Conservation (phyloP, 2,797 vertebrate genomes). For the Enteromius mattozi region DNA sequence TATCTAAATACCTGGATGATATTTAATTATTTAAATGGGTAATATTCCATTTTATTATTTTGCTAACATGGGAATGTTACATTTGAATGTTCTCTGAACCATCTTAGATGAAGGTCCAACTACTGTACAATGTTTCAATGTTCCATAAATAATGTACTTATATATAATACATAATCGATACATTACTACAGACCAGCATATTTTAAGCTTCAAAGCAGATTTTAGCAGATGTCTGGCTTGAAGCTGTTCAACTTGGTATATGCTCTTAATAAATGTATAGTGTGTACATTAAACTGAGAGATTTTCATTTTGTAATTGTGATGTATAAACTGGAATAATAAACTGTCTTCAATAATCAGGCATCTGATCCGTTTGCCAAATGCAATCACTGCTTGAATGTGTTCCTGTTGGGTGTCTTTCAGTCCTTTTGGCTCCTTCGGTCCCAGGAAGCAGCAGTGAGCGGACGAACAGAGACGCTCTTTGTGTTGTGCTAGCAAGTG, state of each 20-base stretch:
- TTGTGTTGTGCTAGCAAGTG: conserved; percentile 10
- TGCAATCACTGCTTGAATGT: background rate
- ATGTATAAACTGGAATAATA: background rate
- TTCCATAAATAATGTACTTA: background rate
- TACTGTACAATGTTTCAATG: background rate
- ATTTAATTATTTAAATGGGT: no score
- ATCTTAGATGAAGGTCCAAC: background rate
- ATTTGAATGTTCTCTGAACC: background rate
- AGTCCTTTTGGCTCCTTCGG: background rate
- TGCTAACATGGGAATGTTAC: background rate
- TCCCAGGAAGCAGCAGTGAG: background rate
- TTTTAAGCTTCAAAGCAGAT: background rate
- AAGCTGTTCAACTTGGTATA: background rate
- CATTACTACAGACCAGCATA: background rate
- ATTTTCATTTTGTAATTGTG: background rate
- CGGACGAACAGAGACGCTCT: background rate
- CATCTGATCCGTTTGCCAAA: background rate
- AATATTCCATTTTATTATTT: background rate
- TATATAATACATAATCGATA: background rate
- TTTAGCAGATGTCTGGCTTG: background rate
- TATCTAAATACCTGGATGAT: background rate
- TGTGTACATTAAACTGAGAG: background rate
- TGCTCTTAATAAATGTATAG: background rate
- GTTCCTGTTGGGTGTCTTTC: conserved; percentile 17
- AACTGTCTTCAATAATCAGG: background rate